Evolutionary conservation across 2,113 vertebrate species (phyloP).

Genomic region (Protobothrops flavoviridis): DNA sequence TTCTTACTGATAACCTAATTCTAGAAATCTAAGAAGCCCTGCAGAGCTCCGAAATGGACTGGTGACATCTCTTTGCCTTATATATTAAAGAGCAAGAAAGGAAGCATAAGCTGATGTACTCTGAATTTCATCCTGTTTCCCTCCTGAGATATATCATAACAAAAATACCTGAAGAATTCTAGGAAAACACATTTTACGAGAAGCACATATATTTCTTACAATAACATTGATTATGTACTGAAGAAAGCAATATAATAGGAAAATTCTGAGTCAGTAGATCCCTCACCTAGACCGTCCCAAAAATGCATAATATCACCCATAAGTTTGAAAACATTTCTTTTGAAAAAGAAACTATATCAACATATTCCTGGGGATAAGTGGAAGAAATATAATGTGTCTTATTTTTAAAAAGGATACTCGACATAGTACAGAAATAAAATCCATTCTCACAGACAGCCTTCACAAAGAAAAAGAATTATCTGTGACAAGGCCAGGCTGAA

Average conservation of each 20-base stretch:
- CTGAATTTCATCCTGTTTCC: neutral
- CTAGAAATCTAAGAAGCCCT: slow-evolving; percentile 4
- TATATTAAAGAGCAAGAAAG: neutral
- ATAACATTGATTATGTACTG: neutral
- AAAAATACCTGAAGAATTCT: neutral
- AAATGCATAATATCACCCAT: neutral
- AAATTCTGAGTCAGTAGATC: neutral
- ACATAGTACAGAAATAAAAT: neutral
- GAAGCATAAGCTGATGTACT: neutral
- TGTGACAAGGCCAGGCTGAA: neutral
- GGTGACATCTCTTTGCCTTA: neutral
- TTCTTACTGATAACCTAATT: slow-evolving; percentile 1
- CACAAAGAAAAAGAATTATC: neutral
- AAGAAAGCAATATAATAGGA: neutral
- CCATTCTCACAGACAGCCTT: neutral
- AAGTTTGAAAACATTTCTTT: neutral
- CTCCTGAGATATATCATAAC: neutral
- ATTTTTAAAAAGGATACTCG: neutral
- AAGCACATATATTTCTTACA: neutral
- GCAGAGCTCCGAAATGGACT: slow-evolving; percentile 11
- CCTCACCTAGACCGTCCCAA: neutral
- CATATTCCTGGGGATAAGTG: neutral
- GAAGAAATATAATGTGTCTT: neutral
- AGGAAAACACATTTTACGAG: neutral
- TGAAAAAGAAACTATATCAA: neutral